Evolutionary conservation across 2,797 vertebrate species (phyloP), one percentile per base, ranked within the genome.

Genomic region (Sphenopsis melanotis): DNA sequence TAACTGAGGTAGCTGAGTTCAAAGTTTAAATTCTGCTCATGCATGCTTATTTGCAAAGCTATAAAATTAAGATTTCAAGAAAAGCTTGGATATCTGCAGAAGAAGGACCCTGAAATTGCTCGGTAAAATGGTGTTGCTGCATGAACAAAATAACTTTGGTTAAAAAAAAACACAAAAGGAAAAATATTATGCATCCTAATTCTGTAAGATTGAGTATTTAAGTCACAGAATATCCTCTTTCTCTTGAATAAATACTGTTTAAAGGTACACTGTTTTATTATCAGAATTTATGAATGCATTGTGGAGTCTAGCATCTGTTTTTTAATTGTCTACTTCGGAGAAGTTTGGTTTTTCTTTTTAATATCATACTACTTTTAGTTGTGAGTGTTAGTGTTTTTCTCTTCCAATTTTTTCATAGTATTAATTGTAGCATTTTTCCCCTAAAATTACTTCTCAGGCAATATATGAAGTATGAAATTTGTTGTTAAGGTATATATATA

Each of bases 81-180:
- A 86, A 80, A 85, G 29, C 69, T 83, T 89, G n/a, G 75, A 30
- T 93, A 49, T 64, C 32, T 84, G 7, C 44, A 70, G 61, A 89
- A 79, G 76, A 91, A 78, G 65, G 12, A 53, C 57, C 50, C 61
- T 93, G 69, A 49, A 91, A 94, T 88, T 86, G 65, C 61, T 96
- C 57, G 89, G 18, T 89, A 68, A 93, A 82, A 72, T 74, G 71
- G 10, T 83, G 17, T 41, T 83, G 30, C 74, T 83, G 26, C n/a
- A 60, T 95, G 82, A 90, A 83, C 4, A 85, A 84, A 79, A 42
- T 59, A 9, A 4, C 0, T 26, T 94, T 16, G 11, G 44, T 50
- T 50, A 16, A 22, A 55, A 20, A n/a, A 36, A 57, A 36, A 10
- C 21, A 30, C 15, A 13, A 39, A 47, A 32, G 41, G 24, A 66